Evolutionary conservation across 1,140 invertebrate genomes (phyloP), one percentile per base, ranked within the genome.

Genomic region (Danaus melanippus): DNA sequence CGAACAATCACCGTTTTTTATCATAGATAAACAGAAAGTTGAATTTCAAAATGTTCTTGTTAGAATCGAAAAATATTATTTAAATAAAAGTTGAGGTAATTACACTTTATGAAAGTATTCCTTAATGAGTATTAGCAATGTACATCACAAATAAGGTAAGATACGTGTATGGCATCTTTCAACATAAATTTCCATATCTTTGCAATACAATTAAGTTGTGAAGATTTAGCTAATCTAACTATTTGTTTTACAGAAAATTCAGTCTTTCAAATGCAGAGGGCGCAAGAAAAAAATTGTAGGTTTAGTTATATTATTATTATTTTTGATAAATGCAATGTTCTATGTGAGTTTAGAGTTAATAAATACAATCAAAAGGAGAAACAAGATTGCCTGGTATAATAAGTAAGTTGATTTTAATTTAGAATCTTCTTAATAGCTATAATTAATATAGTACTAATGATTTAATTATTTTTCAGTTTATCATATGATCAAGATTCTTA

Each of bases 401-500:
- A 79, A 67, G 79, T 83, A 58, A 60, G 55, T 58, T n/a, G 21
- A 43, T 43, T 52, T 55, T 48, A 53, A 41, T 54, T 39, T 52
- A 11, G 5, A 54, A 54, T 10, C 15, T 41, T 21, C 42, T 53
- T 12, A 42, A 7, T 10, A 39, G 10, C 10, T 10, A 8, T 41
- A 39, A 43, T 10, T 46, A 48, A 43, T 58, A 41, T 42, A 42
- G 3, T 58, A 5, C 58, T 40, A 55, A 46, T 56, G 12, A 74
- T 32, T 32, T 32, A 32, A 32, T 32, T 32, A 32, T 32, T 32
- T 82, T 62, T 45, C 58, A 86, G 83, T 50, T 67, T 78, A 55
- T 71, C 74, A 21, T 78, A 62, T 71, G 74, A 76, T 53, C 67
- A 75, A 46, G 69, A 83, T 56, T 81, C 80, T 68, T 94, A 93